Percentiles rank a stretch among this genome's conserved stretches.
Evolutionary conservation across 2,113 vertebrate genomes (phyloP).

Genomic region (Nycticebus coucang): DNA sequence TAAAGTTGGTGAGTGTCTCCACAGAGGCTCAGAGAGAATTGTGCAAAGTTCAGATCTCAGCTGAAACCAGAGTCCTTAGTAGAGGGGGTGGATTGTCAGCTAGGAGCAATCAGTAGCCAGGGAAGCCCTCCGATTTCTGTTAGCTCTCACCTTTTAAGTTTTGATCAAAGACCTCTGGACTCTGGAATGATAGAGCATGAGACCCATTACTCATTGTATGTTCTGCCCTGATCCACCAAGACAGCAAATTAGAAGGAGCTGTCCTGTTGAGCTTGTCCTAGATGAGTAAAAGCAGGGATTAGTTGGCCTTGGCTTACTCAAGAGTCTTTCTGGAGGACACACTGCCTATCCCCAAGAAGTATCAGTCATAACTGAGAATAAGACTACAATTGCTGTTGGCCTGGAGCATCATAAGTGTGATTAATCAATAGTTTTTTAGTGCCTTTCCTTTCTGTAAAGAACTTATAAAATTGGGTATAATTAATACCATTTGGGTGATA

Average conservation of each 20-base stretch:
- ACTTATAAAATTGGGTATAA: background rate
- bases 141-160: constrained; percentile 24
- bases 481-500: too few species aligned
- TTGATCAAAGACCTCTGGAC: constrained; percentile 15
- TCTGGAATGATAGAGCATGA: background rate
- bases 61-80: background rate
- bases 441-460: background rate
- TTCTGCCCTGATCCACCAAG: background rate
- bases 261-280: background rate
- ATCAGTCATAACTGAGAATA: background rate
- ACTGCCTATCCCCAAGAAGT: background rate
- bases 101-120: constrained; percentile 15
- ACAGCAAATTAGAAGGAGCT: constrained; percentile 27
- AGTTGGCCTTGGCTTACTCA: constrained; percentile 1
- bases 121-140: constrained; percentile 2
- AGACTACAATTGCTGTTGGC: background rate
- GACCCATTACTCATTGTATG: background rate
- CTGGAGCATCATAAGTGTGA: background rate
- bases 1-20: background rate
- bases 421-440: background rate
- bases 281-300: background rate
- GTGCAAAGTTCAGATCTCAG: background rate
- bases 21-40: constrained; percentile 41
- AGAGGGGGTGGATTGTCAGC: background rate
- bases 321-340: background rate